Percentiles rank a stretch among this genome's conserved stretches.
phyloP scores from a whole-genome alignment of 1,140 invertebrate genomes.

The Asobara japonica region DNA sequence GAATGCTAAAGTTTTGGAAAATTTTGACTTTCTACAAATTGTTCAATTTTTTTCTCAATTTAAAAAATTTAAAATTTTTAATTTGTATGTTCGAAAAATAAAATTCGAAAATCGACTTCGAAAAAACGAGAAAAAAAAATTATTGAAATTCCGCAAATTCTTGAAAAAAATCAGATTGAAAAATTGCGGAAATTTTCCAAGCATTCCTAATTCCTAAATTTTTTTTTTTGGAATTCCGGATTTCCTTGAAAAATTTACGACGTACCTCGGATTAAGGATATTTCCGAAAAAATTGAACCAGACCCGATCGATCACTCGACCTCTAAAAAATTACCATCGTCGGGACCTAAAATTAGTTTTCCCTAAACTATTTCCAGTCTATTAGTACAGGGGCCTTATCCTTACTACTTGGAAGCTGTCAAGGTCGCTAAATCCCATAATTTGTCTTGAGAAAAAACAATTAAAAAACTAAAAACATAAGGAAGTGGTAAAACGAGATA shows the following conservation, averaged over 20 bases:
- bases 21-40: too few species aligned
- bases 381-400: slow-evolving; percentile 68
- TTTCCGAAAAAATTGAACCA: too few species aligned
- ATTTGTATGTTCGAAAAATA: too few species aligned
- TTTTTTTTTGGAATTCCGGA: too few species aligned
- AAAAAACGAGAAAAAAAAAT: neutral
- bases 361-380: slow-evolving; percentile 49
- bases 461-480: slow-evolving; percentile 6
- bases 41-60: too few species aligned
- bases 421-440: slow-evolving; percentile 28
- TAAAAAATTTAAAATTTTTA: too few species aligned
- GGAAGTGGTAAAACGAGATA: too few species aligned
- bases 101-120: neutral
- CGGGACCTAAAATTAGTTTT: neutral
- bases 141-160: neutral
- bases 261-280: too few species aligned
- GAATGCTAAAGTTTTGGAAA: too few species aligned
- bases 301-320: too few species aligned
- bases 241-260: too few species aligned
- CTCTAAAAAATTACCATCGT: neutral
- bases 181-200: neutral
- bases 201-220: too few species aligned
- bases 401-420: slow-evolving; percentile 59
- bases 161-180: neutral
- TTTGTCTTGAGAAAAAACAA: slow-evolving; percentile 16